phyloP scores from a whole-genome alignment of 53 echinoderm and acorn worm genomes.

The Astropecten irregularis region DNA sequence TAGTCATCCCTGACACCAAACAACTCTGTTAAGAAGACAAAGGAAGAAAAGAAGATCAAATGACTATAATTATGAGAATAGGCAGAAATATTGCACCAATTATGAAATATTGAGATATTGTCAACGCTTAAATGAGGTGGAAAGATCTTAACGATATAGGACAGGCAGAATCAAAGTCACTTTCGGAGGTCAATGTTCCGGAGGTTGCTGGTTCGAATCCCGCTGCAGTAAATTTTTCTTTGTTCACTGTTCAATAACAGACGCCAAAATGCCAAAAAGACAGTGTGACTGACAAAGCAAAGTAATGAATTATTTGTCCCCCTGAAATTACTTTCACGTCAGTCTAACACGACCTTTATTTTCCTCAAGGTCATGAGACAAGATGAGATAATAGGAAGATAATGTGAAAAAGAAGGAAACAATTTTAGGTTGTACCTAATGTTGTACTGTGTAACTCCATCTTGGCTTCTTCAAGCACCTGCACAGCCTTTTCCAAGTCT shows the following conservation, averaged over 20 bases:
- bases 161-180: too few species aligned
- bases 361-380: background rate
- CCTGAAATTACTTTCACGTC: too few species aligned
- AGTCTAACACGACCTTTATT: too few species aligned
- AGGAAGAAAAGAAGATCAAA: background rate
- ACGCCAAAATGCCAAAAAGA: too few species aligned
- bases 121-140: too few species aligned
- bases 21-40: constrained; percentile 1
- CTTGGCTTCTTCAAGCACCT: background rate
- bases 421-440: constrained; percentile 22
- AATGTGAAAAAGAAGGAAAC: background rate
- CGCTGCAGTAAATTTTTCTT: too few species aligned
- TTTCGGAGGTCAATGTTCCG: too few species aligned
- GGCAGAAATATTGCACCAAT: background rate
- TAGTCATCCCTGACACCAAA: constrained; percentile 25
- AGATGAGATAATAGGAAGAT: background rate
- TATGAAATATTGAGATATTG: background rate
- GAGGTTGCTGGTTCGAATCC: too few species aligned
- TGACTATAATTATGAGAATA: background rate
- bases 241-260: too few species aligned
- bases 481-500: constrained; percentile 1
- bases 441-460: constrained; percentile 9
- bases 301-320: too few species aligned
- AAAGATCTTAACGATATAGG: too few species aligned
- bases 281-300: too few species aligned